Percentiles rank a stretch among this genome's conserved stretches.
These are phyloP conservation scores for Thamnophis sirtalis DNA, from an alignment of 2,113 vertebrate genomes.

Conservation along the genomic window DNA sequence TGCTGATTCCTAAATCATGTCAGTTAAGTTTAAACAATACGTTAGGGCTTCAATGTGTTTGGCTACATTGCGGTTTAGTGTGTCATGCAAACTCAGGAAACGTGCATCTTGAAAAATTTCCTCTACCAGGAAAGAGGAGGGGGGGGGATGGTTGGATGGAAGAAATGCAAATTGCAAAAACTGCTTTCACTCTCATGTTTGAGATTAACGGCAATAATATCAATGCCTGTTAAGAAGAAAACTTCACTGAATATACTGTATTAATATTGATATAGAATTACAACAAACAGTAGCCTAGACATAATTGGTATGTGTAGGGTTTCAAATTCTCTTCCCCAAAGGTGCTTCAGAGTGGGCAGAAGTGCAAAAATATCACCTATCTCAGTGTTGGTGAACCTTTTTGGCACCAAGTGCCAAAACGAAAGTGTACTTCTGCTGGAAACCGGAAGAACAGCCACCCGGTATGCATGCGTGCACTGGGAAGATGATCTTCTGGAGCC, in stretches of 20 bases:
- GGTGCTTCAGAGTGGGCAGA: not conserved
- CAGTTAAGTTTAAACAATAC: not conserved
- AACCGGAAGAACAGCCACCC: too few relatives aligned
- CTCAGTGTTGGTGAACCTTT: too few relatives aligned
- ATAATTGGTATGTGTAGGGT: not conserved
- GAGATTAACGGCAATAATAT: not conserved
- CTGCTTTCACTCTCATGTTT: not conserved
- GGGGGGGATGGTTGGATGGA: not conserved
- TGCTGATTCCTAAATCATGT: not conserved
- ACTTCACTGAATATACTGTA: not conserved
- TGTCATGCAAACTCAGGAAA: not conserved
- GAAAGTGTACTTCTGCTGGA: too few relatives aligned
- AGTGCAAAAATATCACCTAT: not conserved
- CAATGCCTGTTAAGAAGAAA: not conserved
- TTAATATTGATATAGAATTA: not conserved
- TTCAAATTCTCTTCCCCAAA: not conserved
- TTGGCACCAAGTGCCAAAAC: too few relatives aligned
- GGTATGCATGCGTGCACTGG: too few relatives aligned
- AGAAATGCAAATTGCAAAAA: not conserved
- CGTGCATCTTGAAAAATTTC: not conserved
- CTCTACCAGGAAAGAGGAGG: not conserved
- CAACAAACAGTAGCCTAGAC: not conserved
- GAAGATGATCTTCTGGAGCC: too few relatives aligned
- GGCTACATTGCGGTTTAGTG: not conserved
- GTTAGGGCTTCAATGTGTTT: not conserved